Percentiles rank a stretch among this genome's conserved stretches.
These are phyloP conservation scores for Rhabdomys pumilio DNA, from an alignment of 2,797 vertebrate species.

Conservation along the genomic window DNA sequence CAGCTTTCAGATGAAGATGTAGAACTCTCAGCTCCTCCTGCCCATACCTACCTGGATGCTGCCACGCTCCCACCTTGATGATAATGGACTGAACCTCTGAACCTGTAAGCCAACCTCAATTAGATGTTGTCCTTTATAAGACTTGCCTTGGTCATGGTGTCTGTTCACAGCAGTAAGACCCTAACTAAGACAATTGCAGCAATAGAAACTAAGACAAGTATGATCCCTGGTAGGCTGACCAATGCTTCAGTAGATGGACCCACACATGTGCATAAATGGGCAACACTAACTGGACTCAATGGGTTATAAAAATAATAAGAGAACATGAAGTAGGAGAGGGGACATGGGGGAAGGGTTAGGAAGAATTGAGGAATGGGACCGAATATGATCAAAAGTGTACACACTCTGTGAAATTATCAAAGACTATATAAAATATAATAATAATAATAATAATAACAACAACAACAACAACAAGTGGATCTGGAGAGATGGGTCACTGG, in stretches of 20 bases:
- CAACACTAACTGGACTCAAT: neutral
- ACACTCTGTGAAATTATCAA: neutral
- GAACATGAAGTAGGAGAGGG: neutral
- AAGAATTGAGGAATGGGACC: neutral
- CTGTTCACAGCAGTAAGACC: too few relatives aligned
- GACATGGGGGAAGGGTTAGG: neutral
- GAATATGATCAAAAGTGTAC: neutral
- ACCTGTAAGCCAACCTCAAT: too few relatives aligned
- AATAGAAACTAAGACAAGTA: neutral
- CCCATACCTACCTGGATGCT: too few relatives aligned
- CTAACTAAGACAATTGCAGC: too few relatives aligned
- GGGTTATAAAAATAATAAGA: neutral
- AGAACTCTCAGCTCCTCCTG: too few relatives aligned
- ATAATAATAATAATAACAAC: neutral
- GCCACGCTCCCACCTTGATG: too few relatives aligned
- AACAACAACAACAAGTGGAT: neutral
- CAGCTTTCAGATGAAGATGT: too few relatives aligned
- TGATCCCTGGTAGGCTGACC: neutral
- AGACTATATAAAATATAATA: neutral
- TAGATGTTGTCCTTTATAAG: too few relatives aligned
- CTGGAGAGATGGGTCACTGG: neutral
- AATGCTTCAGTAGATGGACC: neutral
- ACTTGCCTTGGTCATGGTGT: too few relatives aligned
- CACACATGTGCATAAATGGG: neutral
- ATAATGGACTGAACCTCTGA: too few relatives aligned